Evolutionary conservation across 2,888 invertebrate species (phyloP), one percentile per base, ranked within the genome.

Genomic region (Cryptocephalus moraei): DNA sequence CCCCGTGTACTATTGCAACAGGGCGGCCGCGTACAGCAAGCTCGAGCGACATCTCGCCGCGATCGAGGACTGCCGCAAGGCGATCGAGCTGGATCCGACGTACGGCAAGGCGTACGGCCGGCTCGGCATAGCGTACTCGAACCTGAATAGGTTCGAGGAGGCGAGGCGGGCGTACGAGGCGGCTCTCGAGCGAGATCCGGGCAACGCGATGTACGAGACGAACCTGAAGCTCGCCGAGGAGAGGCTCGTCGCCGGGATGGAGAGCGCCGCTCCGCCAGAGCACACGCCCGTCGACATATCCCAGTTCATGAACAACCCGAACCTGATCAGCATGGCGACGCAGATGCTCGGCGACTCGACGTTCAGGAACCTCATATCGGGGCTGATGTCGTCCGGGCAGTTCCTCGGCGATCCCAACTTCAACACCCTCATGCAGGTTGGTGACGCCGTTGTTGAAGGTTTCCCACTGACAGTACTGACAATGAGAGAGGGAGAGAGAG

Each of bases 91-190:
- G 57, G 94, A 97, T 69, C 86, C 91, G 0, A 80, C 81, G 51
- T 99, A 99, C 71, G 86, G 92, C 60, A 96, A 97, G 73, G 96
- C 95, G 4, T 94, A 91, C 71, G 91, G 93, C 1, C 81, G 96
- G 49, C 79, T 95, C 67, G 96, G 90, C 45, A 73, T 93, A 46
- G 93, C 94, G 1, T 86, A 89, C 61, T 84, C 91, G 1, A 88
- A 86, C 64, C 73, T 94, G 52, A 84, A 87, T 50, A 81, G 85
- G 57, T 87, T 86, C 67, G 80, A 81, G 49, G 86, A 92, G 64
- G 95, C 97, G 0, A 81, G 84, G 51, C 79, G 84, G 45, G 88
- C 91, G 10, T 97, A 92, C 71, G 79, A 82, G 52, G 88, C 86
- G 60, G 97, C 97, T 1, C 72, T 91, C 34, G 84, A 89, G 64